These are phyloP conservation scores for Calliphora vicina DNA, from an alignment of 1,140 invertebrate genomes.

Conservation along the genomic window DNA sequence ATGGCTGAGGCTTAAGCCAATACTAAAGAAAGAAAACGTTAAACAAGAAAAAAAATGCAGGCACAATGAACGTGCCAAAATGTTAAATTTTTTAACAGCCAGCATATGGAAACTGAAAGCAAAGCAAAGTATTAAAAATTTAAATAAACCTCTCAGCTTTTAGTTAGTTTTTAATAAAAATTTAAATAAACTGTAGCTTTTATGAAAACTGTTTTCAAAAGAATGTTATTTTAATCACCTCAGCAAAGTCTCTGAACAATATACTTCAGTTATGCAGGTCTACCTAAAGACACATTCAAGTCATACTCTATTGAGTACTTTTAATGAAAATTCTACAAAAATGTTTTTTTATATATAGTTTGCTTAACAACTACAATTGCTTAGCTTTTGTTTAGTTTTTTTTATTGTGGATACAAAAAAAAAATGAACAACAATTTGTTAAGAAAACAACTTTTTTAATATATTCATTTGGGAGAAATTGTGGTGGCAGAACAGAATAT, in stretches of 20 bases:
- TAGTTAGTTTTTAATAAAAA: too few relatives aligned
- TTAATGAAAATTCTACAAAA: not conserved
- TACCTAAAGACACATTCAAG: not conserved
- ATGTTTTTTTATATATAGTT: not conserved
- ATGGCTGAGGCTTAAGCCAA: slow-evolving; percentile 1
- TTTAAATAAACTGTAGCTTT: too few relatives aligned
- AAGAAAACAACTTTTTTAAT: not conserved
- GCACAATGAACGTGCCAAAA: not conserved
- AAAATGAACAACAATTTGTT: not conserved
- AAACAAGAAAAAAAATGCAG: not conserved
- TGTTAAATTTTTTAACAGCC: not conserved
- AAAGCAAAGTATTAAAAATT: not conserved
- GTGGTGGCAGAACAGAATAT: not conserved
- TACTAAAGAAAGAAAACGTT: not conserved
- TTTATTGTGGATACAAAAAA: not conserved
- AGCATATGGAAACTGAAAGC: not conserved
- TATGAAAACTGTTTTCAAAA: too few relatives aligned
- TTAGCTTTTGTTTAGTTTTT: not conserved
- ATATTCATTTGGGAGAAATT: not conserved
- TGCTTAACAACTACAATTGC: not conserved
- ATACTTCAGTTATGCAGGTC: too few relatives aligned
- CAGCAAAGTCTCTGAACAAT: too few relatives aligned
- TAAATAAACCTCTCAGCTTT: too few relatives aligned
- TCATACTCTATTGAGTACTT: not conserved
- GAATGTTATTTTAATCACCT: too few relatives aligned